Percentiles rank a stretch among this genome's conserved stretches.
Evolutionary conservation across 2,113 vertebrate genomes (phyloP).

Genomic region (Lethenteron camtschaticum): DNA sequence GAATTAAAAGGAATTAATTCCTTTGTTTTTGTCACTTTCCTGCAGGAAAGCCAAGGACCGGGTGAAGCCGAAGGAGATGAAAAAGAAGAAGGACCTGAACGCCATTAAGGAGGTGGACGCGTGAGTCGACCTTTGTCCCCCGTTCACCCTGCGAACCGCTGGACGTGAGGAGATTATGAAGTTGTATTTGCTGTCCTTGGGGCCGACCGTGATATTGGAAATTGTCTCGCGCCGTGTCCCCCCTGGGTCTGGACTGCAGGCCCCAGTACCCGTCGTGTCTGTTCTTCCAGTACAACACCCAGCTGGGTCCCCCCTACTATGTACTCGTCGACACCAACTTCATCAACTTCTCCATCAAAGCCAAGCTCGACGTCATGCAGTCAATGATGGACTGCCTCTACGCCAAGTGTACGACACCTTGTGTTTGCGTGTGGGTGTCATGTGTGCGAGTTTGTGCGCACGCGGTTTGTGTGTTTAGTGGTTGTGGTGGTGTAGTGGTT

Average conservation of each 20-base stretch:
- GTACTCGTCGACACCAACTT: slow-evolving; percentile 89
- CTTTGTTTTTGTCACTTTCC: slow-evolving; percentile 11
- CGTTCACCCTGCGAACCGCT: no score
- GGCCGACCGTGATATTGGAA: not conserved
- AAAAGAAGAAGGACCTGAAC: slow-evolving; percentile 60
- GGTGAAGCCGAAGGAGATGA: slow-evolving; percentile 22
- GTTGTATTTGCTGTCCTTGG: no score
- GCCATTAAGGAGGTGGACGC: slow-evolving; percentile 59
- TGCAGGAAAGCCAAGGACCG: slow-evolving; percentile 57
- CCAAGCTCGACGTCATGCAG: slow-evolving; percentile 81
- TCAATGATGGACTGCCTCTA: slow-evolving; percentile 99
- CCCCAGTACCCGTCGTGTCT: slow-evolving; percentile 71
- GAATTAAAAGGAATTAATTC: no score
- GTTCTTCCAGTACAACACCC: slow-evolving; percentile 97
- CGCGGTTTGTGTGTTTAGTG: no score
- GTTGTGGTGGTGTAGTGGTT: no score
- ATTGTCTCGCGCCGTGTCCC: slow-evolving; percentile 12
- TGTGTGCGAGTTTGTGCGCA: no score
- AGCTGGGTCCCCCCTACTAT: slow-evolving; percentile 82
- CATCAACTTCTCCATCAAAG: slow-evolving; percentile 98
- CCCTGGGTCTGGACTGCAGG: slow-evolving; percentile 19
- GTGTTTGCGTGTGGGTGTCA: not conserved
- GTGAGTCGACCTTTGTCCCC: slow-evolving; percentile 24
- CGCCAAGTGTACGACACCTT: slow-evolving; percentile 61
- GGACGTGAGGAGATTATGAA: no score